Evolutionary conservation across 1,140 invertebrate species (phyloP).

Genomic region (Samia ricini): DNA sequence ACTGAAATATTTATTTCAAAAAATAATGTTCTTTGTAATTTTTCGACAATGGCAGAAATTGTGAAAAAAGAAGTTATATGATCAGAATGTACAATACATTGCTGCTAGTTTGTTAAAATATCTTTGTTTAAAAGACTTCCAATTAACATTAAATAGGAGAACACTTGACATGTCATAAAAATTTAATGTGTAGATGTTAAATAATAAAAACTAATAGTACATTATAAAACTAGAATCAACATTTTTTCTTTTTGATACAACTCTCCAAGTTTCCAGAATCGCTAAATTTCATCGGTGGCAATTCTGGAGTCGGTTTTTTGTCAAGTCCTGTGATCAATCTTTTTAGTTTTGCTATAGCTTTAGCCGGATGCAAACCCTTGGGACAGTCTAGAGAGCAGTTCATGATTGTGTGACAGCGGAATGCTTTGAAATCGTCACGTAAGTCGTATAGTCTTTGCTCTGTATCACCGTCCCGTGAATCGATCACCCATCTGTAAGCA

Average conservation of each 20-base stretch:
- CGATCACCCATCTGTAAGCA: constrained; percentile 86
- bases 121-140: too few relatives aligned
- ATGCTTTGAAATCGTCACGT: constrained; percentile 85
- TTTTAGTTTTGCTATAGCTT: constrained; percentile 96
- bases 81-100: too few relatives aligned
- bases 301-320: constrained; percentile 84
- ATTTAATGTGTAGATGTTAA: too few relatives aligned
- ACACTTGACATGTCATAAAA: too few relatives aligned
- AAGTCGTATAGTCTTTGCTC: constrained; percentile 82
- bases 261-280: constrained; percentile 23
- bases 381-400: constrained; percentile 89
- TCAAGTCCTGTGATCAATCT: constrained; percentile 89
- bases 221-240: not conserved
- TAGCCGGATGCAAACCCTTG: constrained; percentile 94
- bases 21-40: too few relatives aligned
- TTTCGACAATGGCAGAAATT: too few relatives aligned
- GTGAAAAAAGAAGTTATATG: too few relatives aligned
- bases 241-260: not conserved
- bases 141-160: too few relatives aligned
- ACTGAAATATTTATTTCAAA: too few relatives aligned
- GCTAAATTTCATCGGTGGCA: constrained; percentile 78
- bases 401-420: constrained; percentile 89
- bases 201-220: not conserved
- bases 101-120: too few relatives aligned
- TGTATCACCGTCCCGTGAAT: constrained; percentile 85